phyloP scores from a whole-genome alignment of 2,113 vertebrate genomes.

The Cinclus mexicanus region DNA sequence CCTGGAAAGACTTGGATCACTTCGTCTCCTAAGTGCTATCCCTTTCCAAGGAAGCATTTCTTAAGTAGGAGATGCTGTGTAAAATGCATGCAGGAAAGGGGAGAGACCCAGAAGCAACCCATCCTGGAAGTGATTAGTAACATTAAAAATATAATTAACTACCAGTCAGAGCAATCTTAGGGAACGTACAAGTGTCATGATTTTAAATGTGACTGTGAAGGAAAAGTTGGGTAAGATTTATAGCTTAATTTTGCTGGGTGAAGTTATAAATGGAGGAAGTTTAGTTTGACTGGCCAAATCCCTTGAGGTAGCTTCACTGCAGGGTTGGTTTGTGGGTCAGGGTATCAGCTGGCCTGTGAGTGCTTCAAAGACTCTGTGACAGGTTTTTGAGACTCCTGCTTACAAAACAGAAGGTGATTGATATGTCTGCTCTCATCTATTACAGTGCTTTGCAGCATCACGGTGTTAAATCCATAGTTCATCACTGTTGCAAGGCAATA shows the following conservation, averaged over 20 bases:
- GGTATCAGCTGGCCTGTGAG: neutral
- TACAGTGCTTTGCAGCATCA: neutral
- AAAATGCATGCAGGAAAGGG: neutral
- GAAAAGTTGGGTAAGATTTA: neutral
- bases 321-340: neutral
- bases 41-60: neutral
- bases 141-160: constrained; percentile 6
- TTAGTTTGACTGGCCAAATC: neutral
- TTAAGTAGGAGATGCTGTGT: neutral
- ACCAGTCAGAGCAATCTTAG: neutral
- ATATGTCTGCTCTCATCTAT: neutral
- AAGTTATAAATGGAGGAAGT: neutral
- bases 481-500: neutral
- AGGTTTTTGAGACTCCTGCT: neutral
- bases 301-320: neutral
- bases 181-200: neutral
- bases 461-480: neutral
- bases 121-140: neutral
- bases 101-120: neutral
- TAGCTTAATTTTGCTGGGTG: constrained; percentile 2
- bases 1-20: neutral
- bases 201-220: neutral
- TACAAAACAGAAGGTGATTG: neutral
- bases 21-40: neutral
- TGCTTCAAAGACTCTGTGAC: neutral